Evolutionary conservation across 2,113 vertebrate species (phyloP), one percentile per base, ranked within the genome.

Genomic region (Rattus norvegicus): DNA sequence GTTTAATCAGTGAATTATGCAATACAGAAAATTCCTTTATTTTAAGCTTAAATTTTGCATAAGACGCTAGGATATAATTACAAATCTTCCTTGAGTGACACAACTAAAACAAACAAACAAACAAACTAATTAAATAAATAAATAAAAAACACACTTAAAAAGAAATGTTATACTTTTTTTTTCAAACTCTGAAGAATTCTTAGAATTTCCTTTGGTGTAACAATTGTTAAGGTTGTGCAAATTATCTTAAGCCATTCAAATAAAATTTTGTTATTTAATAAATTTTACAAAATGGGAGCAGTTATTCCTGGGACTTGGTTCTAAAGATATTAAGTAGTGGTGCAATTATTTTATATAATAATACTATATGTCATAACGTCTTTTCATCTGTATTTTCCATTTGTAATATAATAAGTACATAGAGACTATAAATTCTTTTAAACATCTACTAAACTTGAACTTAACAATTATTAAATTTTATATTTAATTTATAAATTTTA

Each of bases 331-430:
- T 91, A 94, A 86, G 0, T 2, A 43, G 26, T 81, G 1, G 4
- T 1, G 13, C 24, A 67, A 73, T 95, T 39, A 73, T 75, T 97
- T 88, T 69, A 47, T 84, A n/a, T 36, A 83, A 88, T 43, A 92
- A 80, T 88, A 2, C 19, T 43, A 0, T 54, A 14, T 39, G n/a
- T 49, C 9, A 80, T 49, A 33, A 59, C 63, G 2, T 47, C 13
- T 10, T 52, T 90, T n/a, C 49, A 28, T 12, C 1, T 39, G 2
- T 24, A 69, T 2, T 2, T 2, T 67, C n/a, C 9, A 49, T 87
- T 84, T 85, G 72, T 80, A 56, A 22, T 79, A 86, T 63, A 10
- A 11, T 28, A 80, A 89, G 24, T 24, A 75, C 14, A 52, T 1
- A 0, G 20, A 83, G 28, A 87, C 17, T 93, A 0, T 33, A 89